Conservation (phyloP, 2,888 invertebrate genomes). For the Lamproptera curius region DNA sequence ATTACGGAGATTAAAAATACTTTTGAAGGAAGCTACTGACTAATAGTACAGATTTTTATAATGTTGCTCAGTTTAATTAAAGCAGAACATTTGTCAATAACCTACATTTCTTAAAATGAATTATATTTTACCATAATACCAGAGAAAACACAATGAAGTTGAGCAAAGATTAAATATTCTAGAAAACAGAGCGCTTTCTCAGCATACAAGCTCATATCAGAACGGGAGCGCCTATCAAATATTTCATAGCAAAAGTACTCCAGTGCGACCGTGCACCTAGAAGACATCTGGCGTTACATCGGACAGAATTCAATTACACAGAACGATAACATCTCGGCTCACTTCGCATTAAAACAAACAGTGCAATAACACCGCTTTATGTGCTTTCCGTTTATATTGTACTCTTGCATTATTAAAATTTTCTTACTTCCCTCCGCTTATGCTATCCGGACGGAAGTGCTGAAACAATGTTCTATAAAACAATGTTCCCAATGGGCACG, state of each 20-base stretch:
- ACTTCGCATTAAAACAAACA: slow-evolving; percentile 40
- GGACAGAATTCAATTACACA: slow-evolving; percentile 49
- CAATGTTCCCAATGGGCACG: too few relatives aligned
- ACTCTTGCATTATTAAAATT: slow-evolving; percentile 22
- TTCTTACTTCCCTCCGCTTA: slow-evolving; percentile 21
- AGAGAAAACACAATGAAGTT: not conserved
- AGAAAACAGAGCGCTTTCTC: not conserved
- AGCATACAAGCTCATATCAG: slow-evolving; percentile 23
- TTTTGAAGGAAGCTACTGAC: too few relatives aligned
- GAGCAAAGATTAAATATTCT: not conserved
- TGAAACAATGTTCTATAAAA: slow-evolving; percentile 17
- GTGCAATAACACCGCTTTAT: slow-evolving; percentile 36
- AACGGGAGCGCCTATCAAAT: slow-evolving; percentile 52
- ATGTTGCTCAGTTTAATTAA: too few relatives aligned
- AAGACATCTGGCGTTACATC: slow-evolving; percentile 40
- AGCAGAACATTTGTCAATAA: too few relatives aligned
- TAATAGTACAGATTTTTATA: too few relatives aligned
- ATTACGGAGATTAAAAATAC: too few relatives aligned
- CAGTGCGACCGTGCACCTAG: slow-evolving; percentile 36
- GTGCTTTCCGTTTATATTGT: slow-evolving; percentile 22
- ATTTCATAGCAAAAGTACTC: slow-evolving; percentile 62
- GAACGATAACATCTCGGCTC: slow-evolving; percentile 40
- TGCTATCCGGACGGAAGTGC: slow-evolving; percentile 18
- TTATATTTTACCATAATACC: too few relatives aligned
- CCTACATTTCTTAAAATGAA: too few relatives aligned